These are phyloP conservation scores for Aricia artaxerxes DNA, from an alignment of 2,888 invertebrate species.

Conservation along the genomic window DNA sequence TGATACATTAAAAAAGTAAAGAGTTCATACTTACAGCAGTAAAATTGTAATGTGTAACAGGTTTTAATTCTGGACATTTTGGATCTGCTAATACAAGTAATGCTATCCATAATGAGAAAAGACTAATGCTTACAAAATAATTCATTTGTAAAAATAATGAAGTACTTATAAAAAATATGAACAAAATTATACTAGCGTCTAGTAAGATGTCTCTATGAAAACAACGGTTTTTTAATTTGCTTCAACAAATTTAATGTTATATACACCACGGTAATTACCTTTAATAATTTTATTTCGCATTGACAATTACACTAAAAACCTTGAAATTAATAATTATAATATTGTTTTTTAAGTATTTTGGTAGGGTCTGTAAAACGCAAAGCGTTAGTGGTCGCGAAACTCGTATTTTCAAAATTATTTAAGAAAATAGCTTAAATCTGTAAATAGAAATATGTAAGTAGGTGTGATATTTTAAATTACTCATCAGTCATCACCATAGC, in stretches of 20 bases:
- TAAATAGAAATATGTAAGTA: too few relatives aligned
- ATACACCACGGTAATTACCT: not conserved
- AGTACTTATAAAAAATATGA: not conserved
- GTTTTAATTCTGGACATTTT: not conserved
- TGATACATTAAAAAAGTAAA: not conserved
- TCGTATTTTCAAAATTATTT: not conserved
- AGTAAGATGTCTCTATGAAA: not conserved
- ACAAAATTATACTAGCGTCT: not conserved
- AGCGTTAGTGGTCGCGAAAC: not conserved
- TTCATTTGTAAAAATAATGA: not conserved
- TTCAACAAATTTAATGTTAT: not conserved
- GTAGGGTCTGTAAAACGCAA: not conserved
- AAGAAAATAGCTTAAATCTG: too few relatives aligned
- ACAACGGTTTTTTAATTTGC: not conserved
- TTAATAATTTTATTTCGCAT: not conserved
- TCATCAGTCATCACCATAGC: too few relatives aligned
- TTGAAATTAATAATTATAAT: not conserved
- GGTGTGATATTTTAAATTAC: not conserved
- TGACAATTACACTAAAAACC: not conserved
- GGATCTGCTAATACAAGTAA: not conserved
- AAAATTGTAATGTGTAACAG: conserved; percentile 10
- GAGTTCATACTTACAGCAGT: not conserved
- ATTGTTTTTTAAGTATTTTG: not conserved
- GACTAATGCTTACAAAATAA: not conserved
- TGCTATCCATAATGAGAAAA: not conserved